Percentiles rank a stretch among this genome's conserved stretches.
These are phyloP conservation scores for Oplegnathus fasciatus DNA, from an alignment of 2,113 vertebrate genomes.

Conservation along the genomic window DNA sequence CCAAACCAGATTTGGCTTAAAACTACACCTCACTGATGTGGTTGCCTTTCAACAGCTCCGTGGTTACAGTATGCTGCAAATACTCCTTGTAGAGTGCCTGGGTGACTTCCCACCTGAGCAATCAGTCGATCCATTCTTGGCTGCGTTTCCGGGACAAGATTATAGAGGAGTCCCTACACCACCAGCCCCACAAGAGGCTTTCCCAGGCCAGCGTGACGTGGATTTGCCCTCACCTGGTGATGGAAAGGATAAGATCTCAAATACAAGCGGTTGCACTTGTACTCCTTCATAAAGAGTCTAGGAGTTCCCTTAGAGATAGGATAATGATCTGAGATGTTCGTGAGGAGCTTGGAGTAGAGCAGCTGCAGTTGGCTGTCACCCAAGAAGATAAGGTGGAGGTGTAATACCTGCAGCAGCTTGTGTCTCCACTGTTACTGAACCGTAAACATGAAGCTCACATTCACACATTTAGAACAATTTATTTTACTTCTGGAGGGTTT, in stretches of 20 bases:
- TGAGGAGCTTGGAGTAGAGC: background rate
- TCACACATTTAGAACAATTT: background rate
- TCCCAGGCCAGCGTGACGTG: background rate
- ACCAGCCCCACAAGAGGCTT: slow-evolving; percentile 1
- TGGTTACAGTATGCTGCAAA: background rate
- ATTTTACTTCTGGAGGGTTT: background rate
- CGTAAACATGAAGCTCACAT: background rate
- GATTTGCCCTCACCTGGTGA: slow-evolving; percentile 16
- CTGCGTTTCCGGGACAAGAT: slow-evolving; percentile 37
- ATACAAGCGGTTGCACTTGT: background rate
- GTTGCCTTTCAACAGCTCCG: slow-evolving; percentile 5
- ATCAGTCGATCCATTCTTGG: slow-evolving; percentile 4
- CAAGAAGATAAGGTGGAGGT: background rate
- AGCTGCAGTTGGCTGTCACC: background rate
- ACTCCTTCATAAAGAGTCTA: background rate
- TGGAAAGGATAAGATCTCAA: slow-evolving; percentile 15
- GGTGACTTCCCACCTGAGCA: slow-evolving; percentile 9
- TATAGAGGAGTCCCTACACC: slow-evolving; percentile 14
- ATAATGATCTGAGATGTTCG: slow-evolving; percentile 1
- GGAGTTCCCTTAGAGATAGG: background rate
- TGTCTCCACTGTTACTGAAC: background rate
- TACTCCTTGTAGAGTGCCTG: background rate
- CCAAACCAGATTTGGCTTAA: slow-evolving; percentile 1
- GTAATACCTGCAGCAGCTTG: background rate
- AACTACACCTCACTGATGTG: background rate